Evolutionary conservation across 2,113 vertebrate species (phyloP), one percentile per base, ranked within the genome.

Genomic region (Siniperca chuatsi): DNA sequence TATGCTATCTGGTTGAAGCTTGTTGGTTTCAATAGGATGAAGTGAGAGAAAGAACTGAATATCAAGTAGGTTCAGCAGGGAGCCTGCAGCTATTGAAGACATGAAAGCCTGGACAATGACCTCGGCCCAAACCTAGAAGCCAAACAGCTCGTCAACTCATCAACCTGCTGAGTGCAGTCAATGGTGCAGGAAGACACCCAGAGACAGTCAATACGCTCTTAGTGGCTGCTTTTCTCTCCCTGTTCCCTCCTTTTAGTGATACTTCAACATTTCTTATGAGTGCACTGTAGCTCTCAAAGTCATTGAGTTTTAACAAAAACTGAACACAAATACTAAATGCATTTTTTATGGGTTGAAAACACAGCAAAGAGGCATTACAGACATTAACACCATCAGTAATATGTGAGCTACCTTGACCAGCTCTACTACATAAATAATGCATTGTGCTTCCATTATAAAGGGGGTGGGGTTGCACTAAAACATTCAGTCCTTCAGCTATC

Each of bases 91-190:
- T 82, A 85, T 87, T 90, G 84, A 90, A 71, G 71, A 90, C 75
- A 85, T 87, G 79, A 91, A 90, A 93, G 90, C 60, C 67, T 3
- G 66, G 87, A 95, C 90, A 93, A 93, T 94, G 93, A 93, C 93
- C 90, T 87, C 69, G 50, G 75, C 81, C 70, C 84, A 75, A 67
- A 87, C 82, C 87, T 82, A 90, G 75, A 75, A 84, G 89, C 81
- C 88, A 93, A 89, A 89, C 85, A 91, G 87, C 88, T 92, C 89
- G 61, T 93, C 75, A 64, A 55, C 83, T 91, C 89, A 81, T 91
- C 86, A 90, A 82, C 92, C 93, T 92, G 92, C 92, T 92, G 93
- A 58, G 89, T 79, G 55, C 75, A 82, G 89, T 93, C 85, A 93
- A 86, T 87, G 89, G 80, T 58, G 84, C 86, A 92, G 85, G 90